phyloP scores from a whole-genome alignment of 2,888 invertebrate genomes.

The Cryptocheilus praepositus region DNA sequence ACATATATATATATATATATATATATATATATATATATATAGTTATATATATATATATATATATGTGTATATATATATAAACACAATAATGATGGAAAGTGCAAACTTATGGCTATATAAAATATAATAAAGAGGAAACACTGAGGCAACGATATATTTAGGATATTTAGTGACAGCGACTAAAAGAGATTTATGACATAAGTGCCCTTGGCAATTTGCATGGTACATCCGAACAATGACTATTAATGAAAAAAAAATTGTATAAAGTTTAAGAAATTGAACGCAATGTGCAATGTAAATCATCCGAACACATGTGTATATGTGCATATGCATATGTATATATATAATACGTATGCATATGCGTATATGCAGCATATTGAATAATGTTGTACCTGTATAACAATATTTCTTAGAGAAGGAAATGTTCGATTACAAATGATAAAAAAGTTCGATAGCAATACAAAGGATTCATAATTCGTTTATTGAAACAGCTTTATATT shows the following conservation, averaged over 20 bases:
- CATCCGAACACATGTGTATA: slow-evolving; percentile 22
- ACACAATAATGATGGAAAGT: too few relatives aligned
- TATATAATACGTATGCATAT: not conserved
- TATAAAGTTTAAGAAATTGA: slow-evolving; percentile 49
- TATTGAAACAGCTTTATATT: too few relatives aligned
- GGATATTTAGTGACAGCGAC: too few relatives aligned
- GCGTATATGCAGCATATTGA: not conserved
- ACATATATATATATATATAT: not conserved
- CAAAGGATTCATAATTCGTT: too few relatives aligned
- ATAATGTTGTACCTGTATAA: too few relatives aligned
- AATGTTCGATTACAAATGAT: too few relatives aligned
- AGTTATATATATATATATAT: slow-evolving; percentile 4
- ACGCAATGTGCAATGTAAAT: slow-evolving; percentile 37
- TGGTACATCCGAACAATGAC: slow-evolving; percentile 35
- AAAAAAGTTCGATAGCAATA: too few relatives aligned
- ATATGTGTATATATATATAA: slow-evolving; percentile 4
- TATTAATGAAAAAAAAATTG: slow-evolving; percentile 32
- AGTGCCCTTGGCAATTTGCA: slow-evolving; percentile 55
- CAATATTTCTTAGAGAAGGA: too few relatives aligned
- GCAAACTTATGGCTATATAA: too few relatives aligned
- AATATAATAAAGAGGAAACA: too few relatives aligned
- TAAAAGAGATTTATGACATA: slow-evolving; percentile 23
- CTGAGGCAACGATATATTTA: too few relatives aligned
- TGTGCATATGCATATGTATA: slow-evolving; percentile 5
- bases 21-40: slow-evolving; percentile 7